Evolutionary conservation across 2,888 invertebrate genomes (phyloP).

Genomic region (Andrena chrysosceles): DNA sequence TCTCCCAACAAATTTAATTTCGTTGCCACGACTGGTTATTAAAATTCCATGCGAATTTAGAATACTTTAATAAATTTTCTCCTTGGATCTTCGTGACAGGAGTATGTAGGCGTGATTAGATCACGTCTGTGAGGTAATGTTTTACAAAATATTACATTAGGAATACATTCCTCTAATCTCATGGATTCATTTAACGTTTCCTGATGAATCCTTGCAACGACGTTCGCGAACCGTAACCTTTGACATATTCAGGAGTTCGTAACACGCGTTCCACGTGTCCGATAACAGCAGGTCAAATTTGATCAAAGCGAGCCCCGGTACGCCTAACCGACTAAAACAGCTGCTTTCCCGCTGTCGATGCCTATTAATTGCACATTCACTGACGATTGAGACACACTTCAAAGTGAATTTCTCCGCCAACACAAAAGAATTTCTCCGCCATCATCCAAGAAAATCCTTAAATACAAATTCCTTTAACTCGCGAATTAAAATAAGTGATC

Average conservation of each 20-base stretch:
- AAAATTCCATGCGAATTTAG: too few relatives aligned
- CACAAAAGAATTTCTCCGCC: background rate
- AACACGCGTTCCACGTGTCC: conserved; percentile 31
- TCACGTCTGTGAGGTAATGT: background rate
- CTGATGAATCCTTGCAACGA: background rate
- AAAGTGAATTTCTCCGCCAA: background rate
- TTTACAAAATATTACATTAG: too few relatives aligned
- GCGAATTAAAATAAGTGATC: background rate
- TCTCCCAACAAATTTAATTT: too few relatives aligned
- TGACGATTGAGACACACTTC: background rate
- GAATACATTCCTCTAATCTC: too few relatives aligned
- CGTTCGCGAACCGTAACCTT: conserved; percentile 26
- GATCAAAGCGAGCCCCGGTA: conserved; percentile 45
- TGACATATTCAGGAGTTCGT: conserved; percentile 46
- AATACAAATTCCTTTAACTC: background rate
- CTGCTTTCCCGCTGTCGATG: conserved; percentile 29
- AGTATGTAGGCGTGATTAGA: background rate
- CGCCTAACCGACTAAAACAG: conserved; percentile 35
- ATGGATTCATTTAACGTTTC: background rate
- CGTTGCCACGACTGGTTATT: too few relatives aligned
- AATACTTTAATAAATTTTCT: too few relatives aligned
- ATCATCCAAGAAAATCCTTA: background rate
- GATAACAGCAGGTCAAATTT: conserved; percentile 51
- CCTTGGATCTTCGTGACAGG: too few relatives aligned
- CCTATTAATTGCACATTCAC: conserved; percentile 36